Evolutionary conservation across 2,888 invertebrate species (phyloP).

Genomic region (Lathronympha strigana): DNA sequence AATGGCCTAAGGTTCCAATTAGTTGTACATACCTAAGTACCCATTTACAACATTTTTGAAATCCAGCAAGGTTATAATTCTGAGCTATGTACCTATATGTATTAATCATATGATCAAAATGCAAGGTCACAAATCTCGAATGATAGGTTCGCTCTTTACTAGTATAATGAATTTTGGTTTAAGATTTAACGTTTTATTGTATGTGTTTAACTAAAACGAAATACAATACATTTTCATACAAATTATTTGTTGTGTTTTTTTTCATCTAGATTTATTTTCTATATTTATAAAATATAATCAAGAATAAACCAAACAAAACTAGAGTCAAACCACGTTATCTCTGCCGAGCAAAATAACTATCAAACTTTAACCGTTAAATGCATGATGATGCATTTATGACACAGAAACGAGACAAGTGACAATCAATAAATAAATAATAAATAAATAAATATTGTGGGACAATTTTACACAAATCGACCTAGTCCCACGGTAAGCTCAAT

Average conservation of each 20-base stretch:
- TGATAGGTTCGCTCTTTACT: conserved; percentile 38
- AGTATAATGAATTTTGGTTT: conserved; percentile 36
- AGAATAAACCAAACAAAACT: no score
- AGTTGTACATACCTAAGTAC: not conserved
- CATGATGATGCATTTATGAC: no score
- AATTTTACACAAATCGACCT: no score
- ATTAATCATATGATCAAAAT: conserved; percentile 25
- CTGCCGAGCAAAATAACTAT: no score
- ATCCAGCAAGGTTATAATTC: conserved; percentile 4
- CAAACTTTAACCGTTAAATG: no score
- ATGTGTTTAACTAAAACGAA: conserved; percentile 76
- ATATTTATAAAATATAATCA: not conserved
- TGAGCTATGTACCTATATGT: conserved; percentile 1
- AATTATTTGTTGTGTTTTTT: conserved; percentile 47
- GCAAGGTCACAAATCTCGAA: conserved; percentile 42
- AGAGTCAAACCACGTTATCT: no score
- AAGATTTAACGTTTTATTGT: conserved; percentile 72
- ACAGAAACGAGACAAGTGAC: no score
- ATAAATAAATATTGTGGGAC: no score
- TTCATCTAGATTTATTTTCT: not conserved
- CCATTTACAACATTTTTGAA: not conserved
- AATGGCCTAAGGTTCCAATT: no score
- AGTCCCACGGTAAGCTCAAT: no score
- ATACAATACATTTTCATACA: conserved; percentile 73
- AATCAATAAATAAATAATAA: no score